Percentiles rank a stretch among this genome's conserved stretches.
Conservation (phyloP, 2,888 invertebrate genomes). For the Cryptocheilus praepositus region DNA sequence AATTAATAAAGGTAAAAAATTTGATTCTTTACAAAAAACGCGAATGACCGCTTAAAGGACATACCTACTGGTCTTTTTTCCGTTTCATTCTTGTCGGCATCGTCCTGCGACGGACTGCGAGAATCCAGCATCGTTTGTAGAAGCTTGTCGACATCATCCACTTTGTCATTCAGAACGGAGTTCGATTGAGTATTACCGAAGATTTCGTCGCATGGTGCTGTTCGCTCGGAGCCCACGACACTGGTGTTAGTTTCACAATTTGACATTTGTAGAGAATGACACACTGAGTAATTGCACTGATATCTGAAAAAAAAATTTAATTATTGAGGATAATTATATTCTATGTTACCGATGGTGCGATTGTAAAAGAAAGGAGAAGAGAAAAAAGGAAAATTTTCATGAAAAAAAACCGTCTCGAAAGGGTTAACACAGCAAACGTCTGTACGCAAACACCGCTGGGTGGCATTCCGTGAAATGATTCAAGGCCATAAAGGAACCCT, state of each 20-base stretch:
- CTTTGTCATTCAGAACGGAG: constrained; percentile 59
- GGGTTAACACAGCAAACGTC: neutral
- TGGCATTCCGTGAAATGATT: no score
- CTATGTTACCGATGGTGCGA: no score
- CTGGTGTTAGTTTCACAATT: constrained; percentile 61
- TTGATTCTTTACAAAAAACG: no score
- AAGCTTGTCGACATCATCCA: constrained; percentile 68
- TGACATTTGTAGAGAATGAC: constrained; percentile 52
- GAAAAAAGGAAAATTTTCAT: no score
- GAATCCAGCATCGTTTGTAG: constrained; percentile 67
- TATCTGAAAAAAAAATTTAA: no score
- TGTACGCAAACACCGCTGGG: neutral
- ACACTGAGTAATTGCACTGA: no score
- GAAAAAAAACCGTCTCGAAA: no score
- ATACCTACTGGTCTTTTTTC: constrained; percentile 34
- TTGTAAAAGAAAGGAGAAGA: no score
- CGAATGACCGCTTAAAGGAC: no score
- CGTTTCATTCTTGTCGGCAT: constrained; percentile 50
- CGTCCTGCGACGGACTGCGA: constrained; percentile 61
- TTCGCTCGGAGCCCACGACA: constrained; percentile 37
- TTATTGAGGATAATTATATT: no score
- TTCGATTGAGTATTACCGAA: constrained; percentile 43
- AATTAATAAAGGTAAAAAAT: no score
- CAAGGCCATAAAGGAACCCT: no score
- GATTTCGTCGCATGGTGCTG: constrained; percentile 35